phyloP scores from a whole-genome alignment of 2,113 vertebrate genomes.

The Microtus montanus region DNA sequence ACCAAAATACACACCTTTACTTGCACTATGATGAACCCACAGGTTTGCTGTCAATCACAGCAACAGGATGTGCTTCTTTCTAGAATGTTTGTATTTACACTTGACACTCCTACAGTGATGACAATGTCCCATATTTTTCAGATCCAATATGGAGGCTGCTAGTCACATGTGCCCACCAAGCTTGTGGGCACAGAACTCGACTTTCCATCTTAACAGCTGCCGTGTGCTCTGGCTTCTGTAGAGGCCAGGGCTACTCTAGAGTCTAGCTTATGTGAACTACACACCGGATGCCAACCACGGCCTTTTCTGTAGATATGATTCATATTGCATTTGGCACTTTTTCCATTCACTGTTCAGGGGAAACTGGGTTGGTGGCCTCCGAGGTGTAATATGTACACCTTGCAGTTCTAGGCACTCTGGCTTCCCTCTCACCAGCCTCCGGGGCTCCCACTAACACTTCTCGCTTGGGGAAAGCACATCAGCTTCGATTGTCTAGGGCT shows the following conservation, averaged over 20 bases:
- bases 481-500: neutral
- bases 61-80: neutral
- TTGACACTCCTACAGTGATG: neutral
- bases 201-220: neutral
- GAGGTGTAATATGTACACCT: neutral
- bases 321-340: neutral
- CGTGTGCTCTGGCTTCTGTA: neutral
- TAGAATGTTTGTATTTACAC: neutral
- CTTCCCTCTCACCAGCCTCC: neutral
- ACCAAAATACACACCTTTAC: neutral
- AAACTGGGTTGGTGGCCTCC: neutral
- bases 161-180: neutral
- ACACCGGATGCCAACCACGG: neutral
- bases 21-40: neutral
- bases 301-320: neutral
- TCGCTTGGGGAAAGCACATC: neutral
- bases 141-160: neutral
- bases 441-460: no score
- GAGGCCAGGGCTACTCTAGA: neutral
- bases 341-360: neutral
- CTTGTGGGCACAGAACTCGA: neutral
- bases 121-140: neutral
- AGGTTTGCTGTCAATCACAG: neutral
- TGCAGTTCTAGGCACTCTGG: neutral
- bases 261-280: neutral